Evolutionary conservation across 1,140 invertebrate genomes (phyloP), one percentile per base, ranked within the genome.

Genomic region (Eumaeus atala): DNA sequence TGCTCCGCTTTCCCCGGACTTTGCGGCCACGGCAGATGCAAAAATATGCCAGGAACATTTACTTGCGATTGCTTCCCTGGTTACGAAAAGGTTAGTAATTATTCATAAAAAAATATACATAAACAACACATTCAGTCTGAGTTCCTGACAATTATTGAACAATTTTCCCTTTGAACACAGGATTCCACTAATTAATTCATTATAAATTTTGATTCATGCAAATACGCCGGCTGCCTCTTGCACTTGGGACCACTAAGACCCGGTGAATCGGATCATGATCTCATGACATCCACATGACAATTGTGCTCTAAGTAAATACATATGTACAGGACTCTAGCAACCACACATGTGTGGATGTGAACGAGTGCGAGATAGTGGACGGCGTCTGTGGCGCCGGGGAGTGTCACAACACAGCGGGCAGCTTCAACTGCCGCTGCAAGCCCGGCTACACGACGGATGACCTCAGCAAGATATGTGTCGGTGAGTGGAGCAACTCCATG

Each of bases 361-460:
- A 97, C 74, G 95, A 97, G 77, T 97, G 95, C 74, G 92, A 90
- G 67, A 96, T 96, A 28, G 93, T 95, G 48, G 91, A 91, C 61
- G 94, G 92, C 40, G 93, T 96, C 14, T 97, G 95, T 84, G 94
- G 93, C 1, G 93, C 94, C 66, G 95, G 95, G 17, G 91, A 92
- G 8, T 97, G 95, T 80, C 90, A 91, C 56, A 96, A 97, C 79
- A 92, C 91, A 6, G 93, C 94, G 36, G 95, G 95, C 7, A 91
- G 91, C 69, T 97, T 96, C 83, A 89, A 90, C 11, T 97, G 95
- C 79, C 91, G 93, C 47, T 97, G 95, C 83, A 90, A 91, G 61
- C 84, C 91, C 40, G 95, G 95, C 3, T 96, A 92, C 75, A 89
- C 91, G 53, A 92, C 92, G 44, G 92, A 92, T 49, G 90, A 92